Evolutionary conservation across 2,113 vertebrate species (phyloP).

Genomic region (Trematomus loennbergii): DNA sequence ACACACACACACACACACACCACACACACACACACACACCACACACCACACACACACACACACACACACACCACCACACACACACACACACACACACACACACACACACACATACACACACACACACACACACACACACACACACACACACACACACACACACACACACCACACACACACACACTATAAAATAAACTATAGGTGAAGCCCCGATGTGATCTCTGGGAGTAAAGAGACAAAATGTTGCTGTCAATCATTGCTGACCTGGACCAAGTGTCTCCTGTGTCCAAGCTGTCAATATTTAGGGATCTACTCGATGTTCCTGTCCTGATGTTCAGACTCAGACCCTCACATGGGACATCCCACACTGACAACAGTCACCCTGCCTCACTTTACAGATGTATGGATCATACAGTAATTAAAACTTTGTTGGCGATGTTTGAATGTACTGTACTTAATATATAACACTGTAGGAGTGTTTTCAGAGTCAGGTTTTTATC

Average conservation of each 20-base stretch:
- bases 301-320: background rate
- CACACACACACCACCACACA: slow-evolving; percentile 39
- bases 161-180: background rate
- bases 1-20: slow-evolving; percentile 14
- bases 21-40: too few species aligned
- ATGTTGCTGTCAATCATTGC: slow-evolving; percentile 38
- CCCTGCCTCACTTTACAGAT: background rate
- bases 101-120: slow-evolving; percentile 27
- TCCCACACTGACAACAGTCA: slow-evolving; percentile 18
- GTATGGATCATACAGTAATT: too few species aligned
- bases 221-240: slow-evolving; percentile 51
- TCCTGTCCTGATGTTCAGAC: background rate
- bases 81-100: slow-evolving; percentile 5
- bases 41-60: slow-evolving; percentile 5
- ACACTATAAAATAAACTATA: slow-evolving; percentile 21
- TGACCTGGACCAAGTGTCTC: slow-evolving; percentile 49
- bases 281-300: slow-evolving; percentile 44
- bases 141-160: slow-evolving; percentile 2
- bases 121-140: slow-evolving; percentile 7
- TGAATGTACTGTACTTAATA: too few species aligned
- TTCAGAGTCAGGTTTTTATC: too few species aligned
- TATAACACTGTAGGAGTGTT: too few species aligned
- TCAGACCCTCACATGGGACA: slow-evolving; percentile 39
- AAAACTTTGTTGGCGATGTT: too few species aligned
- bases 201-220: slow-evolving; percentile 39